These are phyloP conservation scores for Sinelater perroti DNA, from an alignment of 2,888 invertebrate species.

Conservation along the genomic window DNA sequence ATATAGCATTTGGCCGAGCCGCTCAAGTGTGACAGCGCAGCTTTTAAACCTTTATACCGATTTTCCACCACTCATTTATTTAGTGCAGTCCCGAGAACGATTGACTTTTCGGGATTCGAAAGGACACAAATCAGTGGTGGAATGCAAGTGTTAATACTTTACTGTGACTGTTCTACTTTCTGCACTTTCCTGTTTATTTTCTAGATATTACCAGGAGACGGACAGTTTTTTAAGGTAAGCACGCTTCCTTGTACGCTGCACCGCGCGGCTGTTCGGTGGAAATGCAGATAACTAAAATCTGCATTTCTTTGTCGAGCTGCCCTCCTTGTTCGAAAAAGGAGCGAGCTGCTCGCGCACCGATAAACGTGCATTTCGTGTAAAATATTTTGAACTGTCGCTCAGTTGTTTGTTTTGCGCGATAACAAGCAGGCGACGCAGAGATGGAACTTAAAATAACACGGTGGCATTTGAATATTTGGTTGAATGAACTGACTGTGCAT, in stretches of 20 bases:
- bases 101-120: too few species aligned
- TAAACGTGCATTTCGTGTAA: neutral
- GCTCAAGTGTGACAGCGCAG: conserved; percentile 9
- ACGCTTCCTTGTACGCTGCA: neutral
- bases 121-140: conserved; percentile 3
- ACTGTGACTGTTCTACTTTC: too few species aligned
- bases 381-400: neutral
- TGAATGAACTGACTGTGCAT: too few species aligned
- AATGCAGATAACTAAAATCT: conserved; percentile 2
- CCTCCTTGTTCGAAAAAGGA: neutral
- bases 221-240: conserved; percentile 36
- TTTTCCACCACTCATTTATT: conserved; percentile 17
- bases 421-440: conserved; percentile 5
- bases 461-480: too few species aligned
- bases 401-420: neutral
- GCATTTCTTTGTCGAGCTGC: neutral
- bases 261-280: neutral
- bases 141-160: conserved; percentile 14
- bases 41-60: conserved; percentile 1
- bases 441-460: too few species aligned
- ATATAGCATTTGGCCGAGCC: conserved; percentile 7
- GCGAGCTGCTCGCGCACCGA: neutral
- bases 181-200: conserved; percentile 31
- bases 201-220: conserved; percentile 36
- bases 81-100: too few species aligned